phyloP scores from a whole-genome alignment of 2,888 invertebrate genomes.

The Margaritifera margaritifera region DNA sequence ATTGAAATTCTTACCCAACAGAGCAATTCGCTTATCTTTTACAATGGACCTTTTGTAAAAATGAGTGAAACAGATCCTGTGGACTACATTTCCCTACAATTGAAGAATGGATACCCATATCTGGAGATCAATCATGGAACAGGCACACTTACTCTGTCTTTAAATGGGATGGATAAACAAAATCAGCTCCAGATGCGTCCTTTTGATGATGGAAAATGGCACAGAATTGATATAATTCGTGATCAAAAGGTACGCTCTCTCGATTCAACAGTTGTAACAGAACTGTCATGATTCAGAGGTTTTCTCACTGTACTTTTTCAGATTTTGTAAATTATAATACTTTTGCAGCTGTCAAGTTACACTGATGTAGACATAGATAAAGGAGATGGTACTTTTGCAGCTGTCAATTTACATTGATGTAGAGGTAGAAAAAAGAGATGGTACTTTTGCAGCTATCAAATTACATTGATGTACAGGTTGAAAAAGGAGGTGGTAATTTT shows the following conservation, averaged over 20 bases:
- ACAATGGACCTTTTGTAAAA: slow-evolving; percentile 87
- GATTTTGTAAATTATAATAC: background rate
- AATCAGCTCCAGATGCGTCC: slow-evolving; percentile 30
- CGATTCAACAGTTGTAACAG: background rate
- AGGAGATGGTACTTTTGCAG: no score
- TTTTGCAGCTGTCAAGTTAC: slow-evolving; percentile 19
- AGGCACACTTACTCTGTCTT: slow-evolving; percentile 87
- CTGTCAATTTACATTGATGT: no score
- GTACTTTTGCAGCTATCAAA: no score
- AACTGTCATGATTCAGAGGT: no score
- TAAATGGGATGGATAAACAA: slow-evolving; percentile 74
- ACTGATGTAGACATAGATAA: slow-evolving; percentile 1
- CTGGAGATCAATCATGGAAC: slow-evolving; percentile 93
- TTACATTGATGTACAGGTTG: no score
- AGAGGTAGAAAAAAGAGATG: no score
- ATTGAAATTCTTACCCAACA: slow-evolving; percentile 93
- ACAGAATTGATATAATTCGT: slow-evolving; percentile 90
- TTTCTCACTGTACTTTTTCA: no score
- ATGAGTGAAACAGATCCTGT: slow-evolving; percentile 28
- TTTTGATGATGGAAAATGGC: slow-evolving; percentile 98
- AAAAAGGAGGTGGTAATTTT: no score
- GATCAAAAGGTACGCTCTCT: slow-evolving; percentile 54
- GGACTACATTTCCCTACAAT: slow-evolving; percentile 94
- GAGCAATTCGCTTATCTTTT: slow-evolving; percentile 91
- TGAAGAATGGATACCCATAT: slow-evolving; percentile 92